phyloP scores from a whole-genome alignment of 2,888 invertebrate species.

The Villa cingulata region DNA sequence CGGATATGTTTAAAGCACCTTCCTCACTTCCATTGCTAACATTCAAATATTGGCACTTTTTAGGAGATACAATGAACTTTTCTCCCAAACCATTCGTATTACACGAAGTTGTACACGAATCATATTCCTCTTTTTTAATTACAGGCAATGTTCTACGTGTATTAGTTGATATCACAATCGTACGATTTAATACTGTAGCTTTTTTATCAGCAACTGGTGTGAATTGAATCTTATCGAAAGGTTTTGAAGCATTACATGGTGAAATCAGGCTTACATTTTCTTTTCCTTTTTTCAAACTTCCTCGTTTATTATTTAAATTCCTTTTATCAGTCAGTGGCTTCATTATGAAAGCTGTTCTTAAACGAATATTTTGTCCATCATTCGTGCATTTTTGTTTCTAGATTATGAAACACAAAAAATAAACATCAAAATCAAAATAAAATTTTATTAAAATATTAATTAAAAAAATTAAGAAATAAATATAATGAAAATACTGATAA shows the following conservation, averaged over 20 bases:
- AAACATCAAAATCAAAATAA: no score
- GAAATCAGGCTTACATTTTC: no score
- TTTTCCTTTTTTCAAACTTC: neutral
- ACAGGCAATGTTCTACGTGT: no score
- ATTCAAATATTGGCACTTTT: slow-evolving; percentile 15
- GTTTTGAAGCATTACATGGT: slow-evolving; percentile 8
- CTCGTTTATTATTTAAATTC: slow-evolving; percentile 31
- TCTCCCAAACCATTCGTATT: no score
- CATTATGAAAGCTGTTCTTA: slow-evolving; percentile 17
- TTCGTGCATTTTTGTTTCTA: no score
- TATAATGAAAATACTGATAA: no score
- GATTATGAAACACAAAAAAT: no score
- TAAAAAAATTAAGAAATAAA: no score
- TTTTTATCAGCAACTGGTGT: no score
- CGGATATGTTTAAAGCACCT: slow-evolving; percentile 23
- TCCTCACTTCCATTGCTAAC: slow-evolving; percentile 12
- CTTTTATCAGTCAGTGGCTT: slow-evolving; percentile 30
- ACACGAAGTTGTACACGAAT: neutral
- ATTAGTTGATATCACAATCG: no score
- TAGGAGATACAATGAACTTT: slow-evolving; percentile 10
- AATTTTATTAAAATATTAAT: no score
- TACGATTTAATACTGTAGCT: neutral
- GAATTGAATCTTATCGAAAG: no score
- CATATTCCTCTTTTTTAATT: slow-evolving; percentile 27
- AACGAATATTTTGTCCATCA: neutral